Conservation (phyloP, 2,888 invertebrate species). For the Globia sparganii region DNA sequence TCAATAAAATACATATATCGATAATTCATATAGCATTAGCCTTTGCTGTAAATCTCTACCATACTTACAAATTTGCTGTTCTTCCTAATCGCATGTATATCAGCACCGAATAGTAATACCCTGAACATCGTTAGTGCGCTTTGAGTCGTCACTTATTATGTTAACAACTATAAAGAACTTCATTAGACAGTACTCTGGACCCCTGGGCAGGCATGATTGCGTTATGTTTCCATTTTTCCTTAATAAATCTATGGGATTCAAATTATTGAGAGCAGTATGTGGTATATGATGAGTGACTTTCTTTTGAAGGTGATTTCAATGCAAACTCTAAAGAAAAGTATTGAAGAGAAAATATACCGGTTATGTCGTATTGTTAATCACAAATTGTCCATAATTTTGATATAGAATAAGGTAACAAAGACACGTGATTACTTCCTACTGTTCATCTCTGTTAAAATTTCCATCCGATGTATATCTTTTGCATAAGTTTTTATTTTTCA, state of each 20-base stretch:
- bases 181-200: slow-evolving; percentile 72
- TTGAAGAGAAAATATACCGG: neutral
- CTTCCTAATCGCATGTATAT: neutral
- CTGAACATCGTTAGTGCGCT: slow-evolving; percentile 80
- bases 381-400: neutral
- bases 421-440: neutral
- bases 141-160: slow-evolving; percentile 79
- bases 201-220: slow-evolving; percentile 47
- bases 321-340: neutral
- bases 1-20: neutral
- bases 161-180: slow-evolving; percentile 77
- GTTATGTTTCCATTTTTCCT: neutral
- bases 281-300: slow-evolving; percentile 12
- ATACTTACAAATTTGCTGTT: neutral
- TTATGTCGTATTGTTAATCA: neutral
- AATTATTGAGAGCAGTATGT: slow-evolving; percentile 37
- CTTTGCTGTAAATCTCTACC: neutral
- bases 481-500: too few species aligned
- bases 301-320: neutral
- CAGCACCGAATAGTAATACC: slow-evolving; percentile 68
- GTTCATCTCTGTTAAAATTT: neutral
- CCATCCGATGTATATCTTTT: too few species aligned
- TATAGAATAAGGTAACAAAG: neutral
- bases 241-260: slow-evolving; percentile 19
- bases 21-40: too few species aligned